A percentile compares a stretch with the other conserved stretches of the same genome.
These are phyloP conservation scores for Lordiphosa fenestrarum DNA, from an alignment of 2,888 invertebrate genomes.

Conservation along the genomic window DNA sequence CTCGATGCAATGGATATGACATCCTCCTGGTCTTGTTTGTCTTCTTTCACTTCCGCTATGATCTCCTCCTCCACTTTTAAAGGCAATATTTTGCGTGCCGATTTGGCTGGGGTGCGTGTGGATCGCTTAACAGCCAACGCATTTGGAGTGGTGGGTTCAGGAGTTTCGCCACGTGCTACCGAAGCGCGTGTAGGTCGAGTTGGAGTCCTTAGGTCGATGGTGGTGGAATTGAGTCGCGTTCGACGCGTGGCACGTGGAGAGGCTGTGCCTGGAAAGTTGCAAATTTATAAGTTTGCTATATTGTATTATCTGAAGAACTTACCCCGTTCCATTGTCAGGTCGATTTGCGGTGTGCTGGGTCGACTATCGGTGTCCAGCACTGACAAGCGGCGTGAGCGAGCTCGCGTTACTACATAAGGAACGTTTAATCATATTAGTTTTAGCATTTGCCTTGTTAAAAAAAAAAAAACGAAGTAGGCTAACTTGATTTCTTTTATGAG, in stretches of 20 bases:
- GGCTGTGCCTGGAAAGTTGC: slow-evolving; percentile 14
- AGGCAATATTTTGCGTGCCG: slow-evolving; percentile 35
- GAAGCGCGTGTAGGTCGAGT: slow-evolving; percentile 54
- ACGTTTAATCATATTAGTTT: not conserved
- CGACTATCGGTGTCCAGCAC: slow-evolving; percentile 43
- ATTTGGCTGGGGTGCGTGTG: slow-evolving; percentile 31
- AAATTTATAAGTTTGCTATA: not conserved
- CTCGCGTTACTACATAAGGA: slow-evolving; percentile 42
- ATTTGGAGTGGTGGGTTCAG: slow-evolving; percentile 40
- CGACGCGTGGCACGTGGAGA: slow-evolving; percentile 60
- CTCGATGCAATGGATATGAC: not conserved
- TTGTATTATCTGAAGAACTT: slow-evolving; percentile 5
- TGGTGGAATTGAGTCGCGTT: slow-evolving; percentile 49
- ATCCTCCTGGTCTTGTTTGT: not conserved
- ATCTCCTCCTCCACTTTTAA: slow-evolving; percentile 47
- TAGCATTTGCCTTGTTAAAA: slow-evolving; percentile 1
- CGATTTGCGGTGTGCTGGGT: slow-evolving; percentile 44
- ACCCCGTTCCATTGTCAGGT: slow-evolving; percentile 42
- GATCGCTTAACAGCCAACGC: slow-evolving; percentile 39
- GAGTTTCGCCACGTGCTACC: slow-evolving; percentile 39
- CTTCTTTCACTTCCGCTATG: not conserved
- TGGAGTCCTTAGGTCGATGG: slow-evolving; percentile 54
- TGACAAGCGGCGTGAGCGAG: slow-evolving; percentile 50
- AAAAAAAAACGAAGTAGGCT: not conserved
- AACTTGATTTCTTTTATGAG: no score